A percentile compares a stretch with the other conserved stretches of the same genome.
Evolutionary conservation across 2,113 vertebrate species (phyloP).

Genomic region (Ictidomys tridecemlineatus): DNA sequence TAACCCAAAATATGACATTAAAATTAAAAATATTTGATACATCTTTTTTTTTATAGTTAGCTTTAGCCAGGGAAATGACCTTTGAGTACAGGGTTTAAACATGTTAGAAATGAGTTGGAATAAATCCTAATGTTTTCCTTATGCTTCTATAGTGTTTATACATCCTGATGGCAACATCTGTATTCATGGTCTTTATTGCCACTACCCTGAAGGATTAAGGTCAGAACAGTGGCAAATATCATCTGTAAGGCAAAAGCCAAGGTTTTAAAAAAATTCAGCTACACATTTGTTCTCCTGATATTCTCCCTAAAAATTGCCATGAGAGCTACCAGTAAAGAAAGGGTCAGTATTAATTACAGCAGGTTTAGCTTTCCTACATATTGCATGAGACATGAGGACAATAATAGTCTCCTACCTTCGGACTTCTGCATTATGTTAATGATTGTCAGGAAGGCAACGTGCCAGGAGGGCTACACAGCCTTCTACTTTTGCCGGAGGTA

Average conservation of each 20-base stretch:
- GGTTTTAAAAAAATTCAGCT: not conserved
- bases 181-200: conserved; percentile 5
- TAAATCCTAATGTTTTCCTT: not conserved
- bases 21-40: not conserved
- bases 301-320: conserved; percentile 1
- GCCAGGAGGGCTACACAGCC: conserved; percentile 34
- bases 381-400: conserved; percentile 30
- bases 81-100: not conserved
- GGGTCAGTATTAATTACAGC: conserved; percentile 69
- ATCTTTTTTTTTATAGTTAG: not conserved
- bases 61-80: not conserved
- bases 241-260: conserved; percentile 25
- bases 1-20: not conserved
- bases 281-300: conserved; percentile 44
- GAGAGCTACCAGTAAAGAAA: conserved; percentile 45
- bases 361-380: conserved; percentile 63
- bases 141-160: not conserved
- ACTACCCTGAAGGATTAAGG: not conserved
- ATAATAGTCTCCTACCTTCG: conserved; percentile 32
- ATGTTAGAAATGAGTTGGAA: conserved; percentile 44
- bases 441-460: not conserved
- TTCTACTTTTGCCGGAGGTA: conserved; percentile 46
- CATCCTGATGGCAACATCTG: not conserved
- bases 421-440: conserved; percentile 58
- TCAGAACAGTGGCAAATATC: conserved; percentile 22